These are phyloP conservation scores for Conus betulinus DNA, from an alignment of 1,140 invertebrate species.

Conservation along the genomic window DNA sequence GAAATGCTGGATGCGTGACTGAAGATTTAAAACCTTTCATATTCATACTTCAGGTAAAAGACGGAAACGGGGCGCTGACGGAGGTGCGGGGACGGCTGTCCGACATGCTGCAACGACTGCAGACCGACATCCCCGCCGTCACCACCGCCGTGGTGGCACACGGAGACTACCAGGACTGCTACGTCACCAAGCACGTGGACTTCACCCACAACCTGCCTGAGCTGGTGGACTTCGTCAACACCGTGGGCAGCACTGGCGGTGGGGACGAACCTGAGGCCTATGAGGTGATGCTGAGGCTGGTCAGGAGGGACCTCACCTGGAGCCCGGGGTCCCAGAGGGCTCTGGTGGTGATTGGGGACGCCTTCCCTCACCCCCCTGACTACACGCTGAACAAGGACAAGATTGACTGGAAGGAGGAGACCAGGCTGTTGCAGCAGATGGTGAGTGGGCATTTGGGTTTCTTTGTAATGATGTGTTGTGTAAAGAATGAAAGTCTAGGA, in stretches of 20 bases:
- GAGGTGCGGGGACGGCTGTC: constrained; percentile 59
- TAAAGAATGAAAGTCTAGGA: background rate
- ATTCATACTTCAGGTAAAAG: background rate
- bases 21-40: no score
- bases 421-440: constrained; percentile 17
- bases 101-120: constrained; percentile 66
- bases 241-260: constrained; percentile 61
- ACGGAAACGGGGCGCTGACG: constrained; percentile 41
- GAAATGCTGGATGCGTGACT: no score
- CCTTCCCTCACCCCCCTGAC: constrained; percentile 63
- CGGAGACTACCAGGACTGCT: constrained; percentile 68
- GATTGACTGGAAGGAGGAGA: constrained; percentile 68
- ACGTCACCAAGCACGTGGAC: constrained; percentile 65
- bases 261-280: constrained; percentile 67
- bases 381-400: constrained; percentile 57
- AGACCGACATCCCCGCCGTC: constrained; percentile 65
- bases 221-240: constrained; percentile 62
- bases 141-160: constrained; percentile 66
- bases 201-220: constrained; percentile 55
- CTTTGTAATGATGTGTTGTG: background rate
- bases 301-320: constrained; percentile 55
- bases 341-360: constrained; percentile 72
- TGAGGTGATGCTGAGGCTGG: constrained; percentile 59
- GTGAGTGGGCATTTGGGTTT: constrained; percentile 2
- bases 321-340: constrained; percentile 57